These are phyloP conservation scores for Asbolus verrucosus DNA, from an alignment of 1,140 invertebrate genomes.

Conservation along the genomic window DNA sequence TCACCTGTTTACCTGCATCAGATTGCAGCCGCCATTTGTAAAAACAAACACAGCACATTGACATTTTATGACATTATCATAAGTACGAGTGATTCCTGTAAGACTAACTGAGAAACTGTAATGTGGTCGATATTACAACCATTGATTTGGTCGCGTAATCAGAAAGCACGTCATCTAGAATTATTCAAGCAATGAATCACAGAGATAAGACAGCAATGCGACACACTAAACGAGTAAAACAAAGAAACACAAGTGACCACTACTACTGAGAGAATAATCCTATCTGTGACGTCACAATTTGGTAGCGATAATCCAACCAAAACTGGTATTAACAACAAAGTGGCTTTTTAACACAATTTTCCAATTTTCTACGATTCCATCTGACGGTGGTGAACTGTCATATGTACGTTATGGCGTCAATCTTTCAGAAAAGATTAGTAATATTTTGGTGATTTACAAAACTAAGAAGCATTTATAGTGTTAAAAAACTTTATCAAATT, in stretches of 20 bases:
- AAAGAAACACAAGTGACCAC: no score
- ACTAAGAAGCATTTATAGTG: not conserved
- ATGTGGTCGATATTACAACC: no score
- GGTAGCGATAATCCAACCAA: not conserved
- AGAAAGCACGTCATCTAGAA: no score
- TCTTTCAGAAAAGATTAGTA: slow-evolving; percentile 15
- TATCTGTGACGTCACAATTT: slow-evolving; percentile 16
- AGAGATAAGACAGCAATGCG: no score
- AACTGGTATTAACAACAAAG: not conserved
- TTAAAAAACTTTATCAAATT: slow-evolving; percentile 36
- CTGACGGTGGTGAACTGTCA: no score
- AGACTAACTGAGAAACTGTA: no score
- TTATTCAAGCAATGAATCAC: no score
- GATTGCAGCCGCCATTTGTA: slow-evolving; percentile 51
- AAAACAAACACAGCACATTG: slow-evolving; percentile 47
- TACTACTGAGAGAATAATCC: no score
- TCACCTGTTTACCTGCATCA: slow-evolving; percentile 54
- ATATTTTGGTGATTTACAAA: slow-evolving; percentile 19
- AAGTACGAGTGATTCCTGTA: no score
- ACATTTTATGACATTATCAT: not conserved
- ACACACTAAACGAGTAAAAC: no score
- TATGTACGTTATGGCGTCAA: slow-evolving; percentile 41
- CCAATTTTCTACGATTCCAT: slow-evolving; percentile 30
- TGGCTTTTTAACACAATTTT: slow-evolving; percentile 1
- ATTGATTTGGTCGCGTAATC: no score